phyloP scores from a whole-genome alignment of 2,113 vertebrate genomes.

The Sinosuthora webbiana region DNA sequence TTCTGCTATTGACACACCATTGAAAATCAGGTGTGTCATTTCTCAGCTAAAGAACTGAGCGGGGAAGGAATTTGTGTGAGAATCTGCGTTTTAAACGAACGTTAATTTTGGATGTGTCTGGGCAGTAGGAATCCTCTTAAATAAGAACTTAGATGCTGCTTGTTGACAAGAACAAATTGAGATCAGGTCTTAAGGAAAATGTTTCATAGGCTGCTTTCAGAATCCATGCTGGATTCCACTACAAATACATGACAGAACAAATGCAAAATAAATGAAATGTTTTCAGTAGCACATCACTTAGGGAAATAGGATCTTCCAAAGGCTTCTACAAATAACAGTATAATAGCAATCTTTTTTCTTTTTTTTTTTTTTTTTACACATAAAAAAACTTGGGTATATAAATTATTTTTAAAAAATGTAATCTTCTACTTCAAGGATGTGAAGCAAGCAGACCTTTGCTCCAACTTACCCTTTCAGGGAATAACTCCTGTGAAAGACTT shows the following conservation, averaged over 20 bases:
- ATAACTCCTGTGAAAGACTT: background rate
- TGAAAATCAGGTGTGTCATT: background rate
- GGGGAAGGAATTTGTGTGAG: background rate
- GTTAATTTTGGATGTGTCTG: background rate
- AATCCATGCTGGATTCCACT: background rate
- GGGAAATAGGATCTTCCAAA: background rate
- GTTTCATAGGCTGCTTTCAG: background rate
- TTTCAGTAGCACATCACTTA: background rate
- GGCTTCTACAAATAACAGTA: background rate
- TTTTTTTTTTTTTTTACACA: too few relatives aligned
- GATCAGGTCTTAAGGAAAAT: background rate
- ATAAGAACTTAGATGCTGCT: background rate
- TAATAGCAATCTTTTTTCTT: background rate
- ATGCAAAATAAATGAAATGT: background rate
- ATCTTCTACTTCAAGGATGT: background rate
- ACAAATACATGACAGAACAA: background rate
- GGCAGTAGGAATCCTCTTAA: background rate
- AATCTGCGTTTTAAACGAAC: background rate
- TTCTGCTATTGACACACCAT: background rate
- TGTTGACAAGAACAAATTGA: background rate
- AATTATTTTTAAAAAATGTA: background rate
- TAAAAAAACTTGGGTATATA: background rate
- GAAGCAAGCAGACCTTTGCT: background rate
- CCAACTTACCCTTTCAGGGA: background rate
- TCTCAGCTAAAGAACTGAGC: background rate